Evolutionary conservation across 1,140 invertebrate species (phyloP).

Genomic region (Zaprionus camerounensis): DNA sequence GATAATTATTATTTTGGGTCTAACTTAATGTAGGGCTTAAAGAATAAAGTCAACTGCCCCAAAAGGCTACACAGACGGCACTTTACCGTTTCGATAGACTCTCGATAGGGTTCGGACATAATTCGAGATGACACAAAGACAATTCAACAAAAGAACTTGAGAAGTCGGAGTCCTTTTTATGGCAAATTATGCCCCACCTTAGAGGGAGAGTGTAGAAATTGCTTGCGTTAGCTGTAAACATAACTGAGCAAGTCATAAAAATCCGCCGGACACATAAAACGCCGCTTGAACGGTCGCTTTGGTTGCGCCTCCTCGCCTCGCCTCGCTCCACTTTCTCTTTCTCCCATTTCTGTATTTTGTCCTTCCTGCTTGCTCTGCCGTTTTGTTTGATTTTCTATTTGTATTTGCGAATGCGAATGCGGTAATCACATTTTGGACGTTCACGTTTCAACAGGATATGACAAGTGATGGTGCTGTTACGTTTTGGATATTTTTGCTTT

Average conservation of each 20-base stretch:
- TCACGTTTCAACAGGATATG: constrained; percentile 80
- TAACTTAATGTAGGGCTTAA: neutral
- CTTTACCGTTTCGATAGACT: neutral
- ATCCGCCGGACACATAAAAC: constrained; percentile 74
- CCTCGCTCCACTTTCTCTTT: neutral
- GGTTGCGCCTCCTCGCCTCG: neutral
- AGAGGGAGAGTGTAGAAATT: constrained; percentile 54
- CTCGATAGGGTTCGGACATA: constrained; percentile 1
- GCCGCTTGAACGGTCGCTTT: constrained; percentile 51
- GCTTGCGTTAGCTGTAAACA: constrained; percentile 60
- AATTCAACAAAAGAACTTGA: constrained; percentile 8
- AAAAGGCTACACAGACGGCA: neutral
- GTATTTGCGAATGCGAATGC: constrained; percentile 55
- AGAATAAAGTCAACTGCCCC: neutral
- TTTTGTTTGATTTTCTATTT: constrained; percentile 46
- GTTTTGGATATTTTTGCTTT: constrained; percentile 84
- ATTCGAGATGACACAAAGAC: constrained; percentile 1
- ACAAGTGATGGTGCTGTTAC: constrained; percentile 84
- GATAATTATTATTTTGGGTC: neutral
- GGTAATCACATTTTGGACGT: constrained; percentile 69
- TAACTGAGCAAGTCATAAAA: constrained; percentile 65
- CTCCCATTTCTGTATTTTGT: constrained; percentile 1
- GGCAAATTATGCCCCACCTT: constrained; percentile 28
- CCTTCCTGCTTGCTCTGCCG: constrained; percentile 17
- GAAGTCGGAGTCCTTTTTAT: constrained; percentile 11